Conservation (phyloP, 2,888 invertebrate species). For the Lasioglossum villosulum region DNA sequence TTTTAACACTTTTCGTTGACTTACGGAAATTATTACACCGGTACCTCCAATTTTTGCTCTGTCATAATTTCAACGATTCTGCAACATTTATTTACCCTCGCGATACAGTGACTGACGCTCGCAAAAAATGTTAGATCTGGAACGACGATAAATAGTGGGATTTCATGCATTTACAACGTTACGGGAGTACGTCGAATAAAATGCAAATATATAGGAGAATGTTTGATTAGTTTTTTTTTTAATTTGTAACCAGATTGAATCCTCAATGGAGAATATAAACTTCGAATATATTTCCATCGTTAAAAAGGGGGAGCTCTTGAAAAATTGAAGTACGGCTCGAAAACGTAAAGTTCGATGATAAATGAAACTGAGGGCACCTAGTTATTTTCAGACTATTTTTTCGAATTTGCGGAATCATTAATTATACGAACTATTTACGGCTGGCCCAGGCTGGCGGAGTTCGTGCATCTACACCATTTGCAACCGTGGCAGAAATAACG, state of each 20-base stretch:
- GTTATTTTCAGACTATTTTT: background rate
- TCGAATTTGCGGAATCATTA: background rate
- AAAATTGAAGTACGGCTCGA: background rate
- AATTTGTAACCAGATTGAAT: background rate
- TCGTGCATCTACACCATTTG: background rate
- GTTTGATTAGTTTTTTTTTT: background rate
- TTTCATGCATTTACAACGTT: background rate
- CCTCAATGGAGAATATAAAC: background rate
- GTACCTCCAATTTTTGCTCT: background rate
- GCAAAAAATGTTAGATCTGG: background rate
- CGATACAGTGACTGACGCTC: background rate
- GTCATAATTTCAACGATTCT: background rate
- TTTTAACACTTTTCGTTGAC: background rate
- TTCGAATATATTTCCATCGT: background rate
- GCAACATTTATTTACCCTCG: background rate
- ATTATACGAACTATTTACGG: slow-evolving; percentile 5
- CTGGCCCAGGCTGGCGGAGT: background rate
- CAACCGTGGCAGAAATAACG: background rate
- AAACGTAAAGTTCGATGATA: slow-evolving; percentile 3
- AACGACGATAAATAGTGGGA: background rate
- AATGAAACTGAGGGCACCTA: background rate
- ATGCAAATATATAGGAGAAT: background rate
- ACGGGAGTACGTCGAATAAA: background rate
- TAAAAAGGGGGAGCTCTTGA: background rate
- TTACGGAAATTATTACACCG: background rate